Evolutionary conservation across 2,888 invertebrate species (phyloP), one percentile per base, ranked within the genome.

Genomic region (Orthosia gothica): DNA sequence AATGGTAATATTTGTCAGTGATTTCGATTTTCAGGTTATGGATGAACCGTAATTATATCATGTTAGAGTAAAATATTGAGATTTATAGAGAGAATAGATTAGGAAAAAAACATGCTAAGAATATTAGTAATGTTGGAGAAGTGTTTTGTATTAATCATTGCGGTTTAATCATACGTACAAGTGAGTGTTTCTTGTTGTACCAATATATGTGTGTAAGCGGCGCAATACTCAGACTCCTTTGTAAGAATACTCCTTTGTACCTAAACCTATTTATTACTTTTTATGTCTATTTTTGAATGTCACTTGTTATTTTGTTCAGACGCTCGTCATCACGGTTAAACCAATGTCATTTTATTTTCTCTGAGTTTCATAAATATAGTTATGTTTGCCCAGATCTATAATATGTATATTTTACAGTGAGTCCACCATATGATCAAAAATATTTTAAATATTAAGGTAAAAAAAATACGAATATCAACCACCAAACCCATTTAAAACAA

Each of bases 1-100:
- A 87, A 68, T 70, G 65, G 61, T 76, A 70, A 79, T 82, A 82
- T 70, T 59, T 76, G 65, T 58, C 54, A 69, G 32, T 47, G 58
- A 65, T 74, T 82, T 62, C 15, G 15, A 71, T 77, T 67, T 68
- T 76, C 11, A 49, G 20, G 23, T 61, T 71, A 55, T 3, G 13
- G 0, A n/a, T 20, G 40, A 40, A 40, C 40, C 40, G 40, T 40
- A 40, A 40, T 40, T 40, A 16, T 18, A 26, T 4, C 12, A 50
- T 23, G 23, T 40, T 15, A 52, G 13, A 15, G 62, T 20, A 12
- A 13, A 5, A 5, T 4, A 5, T 62, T 62, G 7, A 12, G 5
- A 23, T 50, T 11, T 11, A 52, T 11, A 11, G 11, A 52, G 50
- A n/a, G 2, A 18, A 7, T n/a, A 9, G 50, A 3, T 3, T 52